Evolutionary conservation across 2,113 vertebrate species (phyloP), one percentile per base, ranked within the genome.

Genomic region (Mystacornis crossleyi): DNA sequence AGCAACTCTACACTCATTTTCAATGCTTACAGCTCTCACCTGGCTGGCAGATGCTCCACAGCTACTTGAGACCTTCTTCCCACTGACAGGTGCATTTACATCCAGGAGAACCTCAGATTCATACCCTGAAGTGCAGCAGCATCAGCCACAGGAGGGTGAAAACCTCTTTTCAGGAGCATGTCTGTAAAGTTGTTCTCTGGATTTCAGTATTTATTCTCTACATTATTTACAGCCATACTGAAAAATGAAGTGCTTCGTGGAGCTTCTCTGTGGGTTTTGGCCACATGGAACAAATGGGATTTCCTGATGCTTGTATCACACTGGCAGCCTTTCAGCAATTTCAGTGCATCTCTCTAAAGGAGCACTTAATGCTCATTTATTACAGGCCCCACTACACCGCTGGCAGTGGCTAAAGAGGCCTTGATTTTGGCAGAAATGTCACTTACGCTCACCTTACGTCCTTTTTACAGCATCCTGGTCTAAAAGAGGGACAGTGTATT

Each of bases 211-310:
- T 83, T n/a, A 73, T 83, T 80, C 81, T 72, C 58, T 33, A n/a
- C 3, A 0, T 67, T 82, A 87, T 94, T 94, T 95, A 91, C 89
- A 65, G 83, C 18, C 73, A 38, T 48, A 34, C 45, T 91, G 17
- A 85, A 84, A 94, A 81, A 67, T 40, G 5, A 74, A 91, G 86
- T 61, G 77, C 73, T 95, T 87, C 11, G 6, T 28, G 53, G 94
- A 93, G 89, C 70, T 95, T 85, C 86, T 94, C 70, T 31, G 57
- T 61, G 84, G 70, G 86, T 82, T 96, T 91, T 89, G 95, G 86
- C 89, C 84, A 79, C 89, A 19, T 34, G 86, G 95, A 95, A 93
- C 53, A 95, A 95, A 95, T 73, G 91, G 1, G 20, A 91, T 96
- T 96, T 96, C 96, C 84, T 65, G 91, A 89, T 77, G 89, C 65